Evolutionary conservation across 2,888 invertebrate genomes (phyloP).

Genomic region (Lepeophtheirus nordmannii): DNA sequence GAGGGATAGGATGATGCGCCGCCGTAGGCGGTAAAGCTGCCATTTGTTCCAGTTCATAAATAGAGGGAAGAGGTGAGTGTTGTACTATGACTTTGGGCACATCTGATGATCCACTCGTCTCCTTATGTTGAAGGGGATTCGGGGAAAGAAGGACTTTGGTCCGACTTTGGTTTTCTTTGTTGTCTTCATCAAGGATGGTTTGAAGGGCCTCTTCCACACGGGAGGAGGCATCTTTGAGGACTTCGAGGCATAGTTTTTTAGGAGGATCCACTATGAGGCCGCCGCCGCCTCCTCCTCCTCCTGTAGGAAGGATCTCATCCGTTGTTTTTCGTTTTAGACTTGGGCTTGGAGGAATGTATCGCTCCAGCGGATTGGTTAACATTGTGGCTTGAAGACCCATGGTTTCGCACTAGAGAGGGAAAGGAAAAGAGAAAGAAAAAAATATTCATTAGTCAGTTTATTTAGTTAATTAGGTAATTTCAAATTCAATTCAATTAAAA

Average conservation of each 20-base stretch:
- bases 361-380: constrained; percentile 2
- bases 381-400: constrained; percentile 21
- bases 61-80: constrained; percentile 10
- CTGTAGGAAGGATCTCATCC: neutral
- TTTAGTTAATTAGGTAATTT: neutral
- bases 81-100: constrained; percentile 17
- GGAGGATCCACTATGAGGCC: too few species aligned
- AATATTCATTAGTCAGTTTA: neutral
- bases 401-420: constrained; percentile 22
- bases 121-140: neutral
- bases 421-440: neutral
- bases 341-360: neutral
- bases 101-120: neutral
- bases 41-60: constrained; percentile 19
- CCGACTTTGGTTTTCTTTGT: constrained; percentile 15
- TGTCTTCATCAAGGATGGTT: constrained; percentile 12
- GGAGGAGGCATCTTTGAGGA: too few species aligned
- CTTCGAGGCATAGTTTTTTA: too few species aligned
- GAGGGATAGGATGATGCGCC: constrained; percentile 2
- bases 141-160: neutral
- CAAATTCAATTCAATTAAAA: neutral
- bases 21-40: constrained; percentile 30
- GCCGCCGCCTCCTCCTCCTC: neutral
- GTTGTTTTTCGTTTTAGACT: neutral
- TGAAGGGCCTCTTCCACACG: neutral